Conservation (phyloP, 2,113 vertebrate species). For the Erythrocercus mccallii region DNA sequence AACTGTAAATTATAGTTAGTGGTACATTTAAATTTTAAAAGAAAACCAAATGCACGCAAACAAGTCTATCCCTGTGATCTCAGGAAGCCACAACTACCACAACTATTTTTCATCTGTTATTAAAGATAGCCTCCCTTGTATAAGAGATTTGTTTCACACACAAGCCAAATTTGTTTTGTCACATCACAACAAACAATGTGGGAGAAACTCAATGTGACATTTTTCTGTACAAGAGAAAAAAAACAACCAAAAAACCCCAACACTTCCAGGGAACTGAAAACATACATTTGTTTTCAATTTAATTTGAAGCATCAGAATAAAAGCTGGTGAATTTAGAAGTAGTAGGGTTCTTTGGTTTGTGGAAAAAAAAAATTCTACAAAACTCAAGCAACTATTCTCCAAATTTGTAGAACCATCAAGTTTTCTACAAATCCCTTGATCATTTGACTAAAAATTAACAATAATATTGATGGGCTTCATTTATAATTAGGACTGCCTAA, state of each 20-base stretch:
- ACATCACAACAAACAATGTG: background rate
- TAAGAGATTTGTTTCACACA: background rate
- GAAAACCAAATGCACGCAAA: constrained; percentile 42
- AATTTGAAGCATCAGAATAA: background rate
- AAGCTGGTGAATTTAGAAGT: background rate
- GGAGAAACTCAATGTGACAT: background rate
- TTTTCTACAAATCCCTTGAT: background rate
- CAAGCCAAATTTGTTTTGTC: constrained; percentile 8
- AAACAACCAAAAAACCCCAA: background rate
- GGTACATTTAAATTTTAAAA: constrained; percentile 43
- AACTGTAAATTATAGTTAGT: constrained; percentile 42
- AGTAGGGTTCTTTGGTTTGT: background rate
- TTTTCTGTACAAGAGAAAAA: background rate
- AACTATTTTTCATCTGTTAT: constrained; percentile 17
- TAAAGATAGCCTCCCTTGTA: background rate
- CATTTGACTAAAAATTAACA: background rate
- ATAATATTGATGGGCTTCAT: background rate
- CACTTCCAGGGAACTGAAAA: background rate
- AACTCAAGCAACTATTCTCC: background rate
- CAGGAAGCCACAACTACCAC: constrained; percentile 55
- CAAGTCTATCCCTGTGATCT: constrained; percentile 9
- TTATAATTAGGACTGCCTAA: background rate
- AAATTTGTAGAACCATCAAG: background rate
- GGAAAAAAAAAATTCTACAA: background rate
- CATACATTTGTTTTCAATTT: background rate